These are phyloP conservation scores for Typhlichthys eigenmanni DNA, from an alignment of 2,797 vertebrate genomes.

Conservation along the genomic window DNA sequence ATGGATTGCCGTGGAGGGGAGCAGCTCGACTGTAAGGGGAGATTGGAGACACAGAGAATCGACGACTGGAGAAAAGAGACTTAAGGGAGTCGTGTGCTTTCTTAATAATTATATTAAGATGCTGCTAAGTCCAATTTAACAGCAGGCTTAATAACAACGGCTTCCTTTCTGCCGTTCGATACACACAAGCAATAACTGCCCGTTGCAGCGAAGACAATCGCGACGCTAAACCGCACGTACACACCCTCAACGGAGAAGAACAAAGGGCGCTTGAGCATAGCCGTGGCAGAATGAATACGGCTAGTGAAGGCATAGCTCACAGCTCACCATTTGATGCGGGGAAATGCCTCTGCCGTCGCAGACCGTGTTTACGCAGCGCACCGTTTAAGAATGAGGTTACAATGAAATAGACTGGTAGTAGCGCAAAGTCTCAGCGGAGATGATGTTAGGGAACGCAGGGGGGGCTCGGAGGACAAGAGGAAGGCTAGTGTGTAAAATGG, in stretches of 20 bases:
- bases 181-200: slow-evolving; percentile 61
- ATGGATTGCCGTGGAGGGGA: slow-evolving; percentile 25
- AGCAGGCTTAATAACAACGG: slow-evolving; percentile 60
- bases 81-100: slow-evolving; percentile 54
- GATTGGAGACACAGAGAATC: slow-evolving; percentile 39
- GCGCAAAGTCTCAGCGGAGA: slow-evolving; percentile 43
- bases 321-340: slow-evolving; percentile 67
- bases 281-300: slow-evolving; percentile 67
- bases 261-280: slow-evolving; percentile 71
- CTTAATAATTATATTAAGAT: slow-evolving; percentile 67
- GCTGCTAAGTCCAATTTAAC: slow-evolving; percentile 64
- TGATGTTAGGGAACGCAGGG: slow-evolving; percentile 22
- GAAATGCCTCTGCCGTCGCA: slow-evolving; percentile 63
- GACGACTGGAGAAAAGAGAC: slow-evolving; percentile 38
- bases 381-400: slow-evolving; percentile 50
- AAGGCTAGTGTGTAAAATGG: slow-evolving; percentile 11
- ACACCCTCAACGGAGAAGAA: slow-evolving; percentile 73
- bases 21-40: slow-evolving; percentile 32
- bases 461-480: slow-evolving; percentile 34
- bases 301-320: slow-evolving; percentile 63
- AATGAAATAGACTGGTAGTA: slow-evolving; percentile 58
- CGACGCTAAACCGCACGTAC: slow-evolving; percentile 71
- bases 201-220: slow-evolving; percentile 66
- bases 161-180: slow-evolving; percentile 56
- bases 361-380: slow-evolving; percentile 52